Evolutionary conservation across 2,888 invertebrate genomes (phyloP).

Genomic region (Athalia cordata): DNA sequence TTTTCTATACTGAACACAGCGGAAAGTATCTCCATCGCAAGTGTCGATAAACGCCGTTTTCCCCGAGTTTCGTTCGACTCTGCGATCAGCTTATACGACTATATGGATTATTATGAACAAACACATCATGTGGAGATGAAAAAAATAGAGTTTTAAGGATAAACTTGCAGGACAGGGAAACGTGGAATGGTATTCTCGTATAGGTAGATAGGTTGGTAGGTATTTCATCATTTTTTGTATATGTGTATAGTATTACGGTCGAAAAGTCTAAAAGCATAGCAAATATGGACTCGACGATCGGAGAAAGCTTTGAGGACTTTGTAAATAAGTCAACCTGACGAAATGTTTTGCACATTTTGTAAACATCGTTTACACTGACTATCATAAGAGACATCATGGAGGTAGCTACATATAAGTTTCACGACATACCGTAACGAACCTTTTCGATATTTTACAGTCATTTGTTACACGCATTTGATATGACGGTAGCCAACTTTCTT

Average conservation of each 20-base stretch:
- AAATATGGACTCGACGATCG: neutral
- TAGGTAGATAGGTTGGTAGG: neutral
- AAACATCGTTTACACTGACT: neutral
- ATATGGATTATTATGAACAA: conserved; percentile 11
- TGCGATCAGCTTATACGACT: neutral
- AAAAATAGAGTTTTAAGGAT: neutral
- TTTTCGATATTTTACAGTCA: conserved; percentile 25
- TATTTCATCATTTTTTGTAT: neutral
- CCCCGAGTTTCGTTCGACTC: neutral
- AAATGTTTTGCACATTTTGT: conserved; percentile 10
- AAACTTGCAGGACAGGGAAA: neutral
- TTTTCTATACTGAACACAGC: neutral
- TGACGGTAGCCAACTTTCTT: conserved; percentile 10
- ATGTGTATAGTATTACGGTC: conserved; percentile 4
- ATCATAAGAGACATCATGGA: too few relatives aligned
- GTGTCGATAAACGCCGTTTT: conserved; percentile 29
- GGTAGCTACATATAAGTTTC: too few relatives aligned
- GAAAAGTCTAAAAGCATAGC: neutral
- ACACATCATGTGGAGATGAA: conserved; percentile 2
- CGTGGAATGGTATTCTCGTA: too few relatives aligned
- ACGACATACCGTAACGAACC: neutral
- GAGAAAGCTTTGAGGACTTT: conserved; percentile 1
- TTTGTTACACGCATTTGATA: conserved; percentile 9
- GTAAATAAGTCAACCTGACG: neutral
- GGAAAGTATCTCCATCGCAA: conserved; percentile 10